Conservation (phyloP, 2,113 vertebrate genomes). For the Labeo rohita region DNA sequence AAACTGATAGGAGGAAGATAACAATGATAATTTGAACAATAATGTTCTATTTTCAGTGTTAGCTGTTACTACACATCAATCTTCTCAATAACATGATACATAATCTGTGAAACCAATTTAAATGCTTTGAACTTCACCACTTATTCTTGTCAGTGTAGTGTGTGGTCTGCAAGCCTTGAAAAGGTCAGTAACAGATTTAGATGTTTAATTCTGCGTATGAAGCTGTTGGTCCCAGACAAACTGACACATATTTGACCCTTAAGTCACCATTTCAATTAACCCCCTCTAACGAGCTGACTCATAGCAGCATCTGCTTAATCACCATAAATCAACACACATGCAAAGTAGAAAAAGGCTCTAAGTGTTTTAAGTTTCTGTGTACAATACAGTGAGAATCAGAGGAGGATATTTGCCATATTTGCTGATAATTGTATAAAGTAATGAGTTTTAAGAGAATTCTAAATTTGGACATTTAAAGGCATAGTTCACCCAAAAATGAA, state of each 20-base stretch:
- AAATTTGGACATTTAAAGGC: too few relatives aligned
- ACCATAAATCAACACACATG: not conserved
- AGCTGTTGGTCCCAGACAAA: constrained; percentile 31
- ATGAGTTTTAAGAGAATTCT: too few relatives aligned
- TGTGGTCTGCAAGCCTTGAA: constrained; percentile 25
- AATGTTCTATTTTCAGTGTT: not conserved
- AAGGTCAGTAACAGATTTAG: constrained; percentile 57
- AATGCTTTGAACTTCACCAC: not conserved
- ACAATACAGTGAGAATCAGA: not conserved
- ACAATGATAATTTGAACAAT: not conserved
- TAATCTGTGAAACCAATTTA: constrained; percentile 1
- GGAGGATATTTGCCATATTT: not conserved
- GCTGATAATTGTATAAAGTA: too few relatives aligned
- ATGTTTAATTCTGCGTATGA: constrained; percentile 52
- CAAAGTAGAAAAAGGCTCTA: not conserved
- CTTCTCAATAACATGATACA: not conserved
- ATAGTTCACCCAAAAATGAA: too few relatives aligned
- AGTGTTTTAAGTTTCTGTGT: not conserved
- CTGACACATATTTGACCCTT: constrained; percentile 26
- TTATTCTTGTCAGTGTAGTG: not conserved
- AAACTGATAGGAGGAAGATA: not conserved
- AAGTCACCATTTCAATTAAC: constrained; percentile 46
- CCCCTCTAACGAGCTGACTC: constrained; percentile 22
- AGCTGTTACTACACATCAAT: not conserved
- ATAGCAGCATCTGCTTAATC: not conserved